Conservation (phyloP, 1,140 invertebrate species). For the Solenopsis invicta region DNA sequence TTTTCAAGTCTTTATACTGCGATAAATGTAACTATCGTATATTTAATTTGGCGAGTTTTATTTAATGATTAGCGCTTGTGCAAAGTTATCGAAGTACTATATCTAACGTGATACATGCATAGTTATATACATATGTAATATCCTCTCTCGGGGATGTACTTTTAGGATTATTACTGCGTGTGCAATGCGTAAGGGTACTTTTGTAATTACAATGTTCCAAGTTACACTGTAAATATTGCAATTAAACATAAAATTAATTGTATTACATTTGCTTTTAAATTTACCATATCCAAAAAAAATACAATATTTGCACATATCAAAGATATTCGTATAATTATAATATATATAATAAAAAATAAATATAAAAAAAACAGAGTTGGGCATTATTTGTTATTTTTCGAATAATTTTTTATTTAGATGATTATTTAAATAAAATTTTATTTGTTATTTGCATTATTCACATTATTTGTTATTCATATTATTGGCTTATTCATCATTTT, state of each 20-base stretch:
- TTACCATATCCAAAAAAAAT: neutral
- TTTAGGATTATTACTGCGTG: constrained; percentile 42
- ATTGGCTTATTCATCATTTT: no score
- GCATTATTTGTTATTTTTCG: no score
- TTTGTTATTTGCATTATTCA: no score
- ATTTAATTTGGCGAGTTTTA: constrained; percentile 55
- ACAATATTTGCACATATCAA: neutral
- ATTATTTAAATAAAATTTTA: no score
- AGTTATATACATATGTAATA: constrained; percentile 14
- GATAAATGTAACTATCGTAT: constrained; percentile 44
- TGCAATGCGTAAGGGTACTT: constrained; percentile 58
- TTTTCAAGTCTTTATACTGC: constrained; percentile 15
- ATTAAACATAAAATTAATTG: constrained; percentile 75
- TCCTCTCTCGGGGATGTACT: neutral
- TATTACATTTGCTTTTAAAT: constrained; percentile 17
- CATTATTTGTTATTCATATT: no score
- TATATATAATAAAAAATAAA: no score
- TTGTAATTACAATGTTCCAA: constrained; percentile 74
- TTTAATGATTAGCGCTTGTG: constrained; percentile 58
- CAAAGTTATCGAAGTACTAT: constrained; percentile 40
- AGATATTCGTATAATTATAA: no score
- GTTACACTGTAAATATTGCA: constrained; percentile 77
- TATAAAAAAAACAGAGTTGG: no score
- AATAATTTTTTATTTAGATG: no score
- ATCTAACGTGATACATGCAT: constrained; percentile 31